Conservation (phyloP, 2,113 vertebrate species). For the Istiophorus platypterus region DNA sequence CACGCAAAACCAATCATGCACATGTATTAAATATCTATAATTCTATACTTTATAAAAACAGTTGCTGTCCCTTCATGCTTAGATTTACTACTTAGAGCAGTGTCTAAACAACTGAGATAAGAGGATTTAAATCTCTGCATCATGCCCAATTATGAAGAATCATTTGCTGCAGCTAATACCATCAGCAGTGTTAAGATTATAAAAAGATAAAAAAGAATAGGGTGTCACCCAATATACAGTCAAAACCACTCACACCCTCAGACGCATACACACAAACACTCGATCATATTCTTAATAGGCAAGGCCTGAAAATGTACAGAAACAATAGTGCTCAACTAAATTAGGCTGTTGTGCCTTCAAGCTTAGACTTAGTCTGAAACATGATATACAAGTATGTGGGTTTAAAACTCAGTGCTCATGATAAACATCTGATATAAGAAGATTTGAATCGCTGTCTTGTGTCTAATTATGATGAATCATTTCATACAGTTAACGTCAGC, state of each 20-base stretch:
- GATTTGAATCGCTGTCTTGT: constrained; percentile 62
- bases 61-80: background rate
- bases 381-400: constrained; percentile 15
- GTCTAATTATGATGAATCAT: constrained; percentile 78
- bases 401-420: constrained; percentile 37
- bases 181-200: constrained; percentile 61
- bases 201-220: constrained; percentile 39
- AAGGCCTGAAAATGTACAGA: constrained; percentile 32
- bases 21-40: background rate
- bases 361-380: constrained; percentile 24
- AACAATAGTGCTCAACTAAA: constrained; percentile 23
- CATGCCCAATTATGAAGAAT: constrained; percentile 46
- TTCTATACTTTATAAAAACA: background rate
- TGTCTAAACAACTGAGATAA: constrained; percentile 54
- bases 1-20: background rate
- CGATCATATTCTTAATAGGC: constrained; percentile 21
- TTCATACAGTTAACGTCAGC: constrained; percentile 73
- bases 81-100: constrained; percentile 11
- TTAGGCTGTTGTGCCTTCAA: constrained; percentile 37
- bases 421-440: constrained; percentile 69
- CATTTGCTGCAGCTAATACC: constrained; percentile 57
- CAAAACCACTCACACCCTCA: constrained; percentile 13
- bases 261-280: background rate
- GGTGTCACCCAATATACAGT: constrained; percentile 33
- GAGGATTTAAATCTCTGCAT: constrained; percentile 55